Percentiles rank a stretch among this genome's conserved stretches.
Evolutionary conservation across 2,113 vertebrate genomes (phyloP).

Genomic region (Leucoraja erinaceus): DNA sequence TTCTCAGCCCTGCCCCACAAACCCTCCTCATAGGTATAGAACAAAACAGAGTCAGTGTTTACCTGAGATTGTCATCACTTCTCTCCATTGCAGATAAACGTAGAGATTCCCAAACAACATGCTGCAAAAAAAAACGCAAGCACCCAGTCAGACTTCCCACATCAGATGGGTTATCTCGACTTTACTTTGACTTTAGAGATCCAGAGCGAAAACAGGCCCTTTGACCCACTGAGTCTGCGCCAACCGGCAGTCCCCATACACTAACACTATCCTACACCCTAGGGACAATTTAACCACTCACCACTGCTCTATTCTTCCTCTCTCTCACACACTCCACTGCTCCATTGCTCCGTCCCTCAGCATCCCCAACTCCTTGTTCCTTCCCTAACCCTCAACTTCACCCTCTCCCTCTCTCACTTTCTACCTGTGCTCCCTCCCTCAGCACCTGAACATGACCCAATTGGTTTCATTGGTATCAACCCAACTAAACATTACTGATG

Average conservation of each 20-base stretch:
- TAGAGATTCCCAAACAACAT: conserved; percentile 95
- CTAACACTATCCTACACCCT: too few species aligned
- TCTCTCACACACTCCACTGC: neutral
- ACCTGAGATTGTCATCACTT: conserved; percentile 85
- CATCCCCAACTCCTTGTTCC: neutral
- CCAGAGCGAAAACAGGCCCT: too few species aligned
- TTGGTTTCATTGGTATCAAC: neutral
- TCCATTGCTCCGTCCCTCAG: neutral
- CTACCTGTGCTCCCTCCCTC: neutral
- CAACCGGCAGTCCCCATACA: too few species aligned
- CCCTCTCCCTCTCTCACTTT: neutral
- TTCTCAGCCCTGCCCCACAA: neutral
- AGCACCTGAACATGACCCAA: neutral
- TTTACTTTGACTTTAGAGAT: too few species aligned
- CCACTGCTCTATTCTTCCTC: neutral
- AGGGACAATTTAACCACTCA: neutral
- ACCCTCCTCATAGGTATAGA: neutral
- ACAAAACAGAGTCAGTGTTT: neutral
- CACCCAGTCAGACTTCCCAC: neutral
- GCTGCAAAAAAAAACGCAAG: conserved; percentile 53
- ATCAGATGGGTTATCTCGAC: neutral
- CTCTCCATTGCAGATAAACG: conserved; percentile 87
- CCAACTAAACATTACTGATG: neutral
- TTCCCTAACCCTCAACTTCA: neutral
- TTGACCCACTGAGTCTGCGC: too few species aligned